Base-by-base conservation (phyloP, 2,113 vertebrate species). In the Kryptolebias marmoratus region DNA sequence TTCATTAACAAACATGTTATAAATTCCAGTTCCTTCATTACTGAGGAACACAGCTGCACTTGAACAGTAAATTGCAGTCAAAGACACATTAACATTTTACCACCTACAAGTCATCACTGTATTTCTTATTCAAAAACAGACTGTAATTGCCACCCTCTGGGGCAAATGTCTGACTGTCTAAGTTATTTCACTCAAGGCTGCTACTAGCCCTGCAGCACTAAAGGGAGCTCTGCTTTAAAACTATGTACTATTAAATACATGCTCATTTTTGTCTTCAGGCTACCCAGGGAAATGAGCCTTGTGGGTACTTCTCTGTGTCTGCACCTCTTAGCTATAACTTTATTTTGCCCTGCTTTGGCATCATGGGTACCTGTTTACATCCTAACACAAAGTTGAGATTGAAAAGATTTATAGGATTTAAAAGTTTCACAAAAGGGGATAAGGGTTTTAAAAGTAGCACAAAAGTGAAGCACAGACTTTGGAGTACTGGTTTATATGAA, bases 371-470 rank as follows among this genome's bases (percentile, higher is more conserved):
- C 73, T 80, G 78, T 83, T 88, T 83, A 80, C 68, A 81, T 71
- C 70, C 80, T 48, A 45, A 55, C 70, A 73, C 64, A 45, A 76
- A 72, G 70, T 81, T 77, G 64, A 71, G 68, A 80, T 79, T 58
- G 73, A 44, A 27, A 49, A 61, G 75, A 55, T 79, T 78, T 83
- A 69, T 71, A 57, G 73, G 78, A 88, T 83, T 87, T 83, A 49
- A 64, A 68, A 63, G 30, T 75, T 60, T 59, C 70, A 72, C 78
- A 71, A 22, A 48, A 10, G 71, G 75, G 0, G 44, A 68, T 73
- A 59, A 69, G 56, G 49, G 81, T 49, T 79, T 87, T 70, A 78
- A 44, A 53, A 18, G 64, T 50, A 54, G 55, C 11, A 5, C 32
- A 15, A 7, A 16, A 59, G 68, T 8, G 2, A 15, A 62, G 11